These are phyloP conservation scores for Bicyclus anynana DNA, from an alignment of 1,140 invertebrate genomes.

Conservation along the genomic window DNA sequence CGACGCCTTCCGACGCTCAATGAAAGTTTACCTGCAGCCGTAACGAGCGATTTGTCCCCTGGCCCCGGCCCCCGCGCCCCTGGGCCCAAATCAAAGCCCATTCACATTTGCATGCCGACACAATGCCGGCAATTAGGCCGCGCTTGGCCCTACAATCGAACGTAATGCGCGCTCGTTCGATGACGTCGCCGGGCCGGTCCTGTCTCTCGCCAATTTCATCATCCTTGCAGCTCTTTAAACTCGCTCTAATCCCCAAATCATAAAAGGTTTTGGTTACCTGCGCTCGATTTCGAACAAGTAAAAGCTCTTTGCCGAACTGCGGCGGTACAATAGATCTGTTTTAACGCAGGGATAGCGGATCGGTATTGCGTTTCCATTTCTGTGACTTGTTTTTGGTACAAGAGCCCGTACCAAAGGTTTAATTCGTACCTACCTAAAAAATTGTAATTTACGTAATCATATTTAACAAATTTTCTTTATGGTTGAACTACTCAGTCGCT, in stretches of 20 bases:
- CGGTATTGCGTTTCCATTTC: background rate
- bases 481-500: too few relatives aligned
- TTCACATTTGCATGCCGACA: conserved; percentile 76
- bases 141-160: conserved; percentile 72
- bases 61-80: conserved; percentile 56
- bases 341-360: background rate
- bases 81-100: conserved; percentile 74
- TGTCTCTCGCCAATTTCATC: conserved; percentile 43
- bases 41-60: conserved; percentile 76
- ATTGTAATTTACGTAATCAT: too few relatives aligned
- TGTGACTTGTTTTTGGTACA: background rate
- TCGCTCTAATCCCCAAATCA: conserved; percentile 27
- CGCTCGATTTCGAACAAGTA: conserved; percentile 13
- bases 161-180: conserved; percentile 70
- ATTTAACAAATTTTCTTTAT: too few relatives aligned
- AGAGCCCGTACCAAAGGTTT: too few relatives aligned
- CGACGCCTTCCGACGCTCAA: conserved; percentile 75
- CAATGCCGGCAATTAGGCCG: conserved; percentile 75
- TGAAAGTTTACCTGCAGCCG: conserved; percentile 77
- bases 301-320: conserved; percentile 12
- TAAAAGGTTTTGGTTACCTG: conserved; percentile 26
- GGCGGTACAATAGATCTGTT: background rate
- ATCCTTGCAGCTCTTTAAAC: conserved; percentile 36
- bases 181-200: conserved; percentile 45
- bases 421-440: too few relatives aligned